Percentiles rank a stretch among this genome's conserved stretches.
Evolutionary conservation across 2,797 vertebrate genomes (phyloP).

Genomic region (Naso thynnoides): DNA sequence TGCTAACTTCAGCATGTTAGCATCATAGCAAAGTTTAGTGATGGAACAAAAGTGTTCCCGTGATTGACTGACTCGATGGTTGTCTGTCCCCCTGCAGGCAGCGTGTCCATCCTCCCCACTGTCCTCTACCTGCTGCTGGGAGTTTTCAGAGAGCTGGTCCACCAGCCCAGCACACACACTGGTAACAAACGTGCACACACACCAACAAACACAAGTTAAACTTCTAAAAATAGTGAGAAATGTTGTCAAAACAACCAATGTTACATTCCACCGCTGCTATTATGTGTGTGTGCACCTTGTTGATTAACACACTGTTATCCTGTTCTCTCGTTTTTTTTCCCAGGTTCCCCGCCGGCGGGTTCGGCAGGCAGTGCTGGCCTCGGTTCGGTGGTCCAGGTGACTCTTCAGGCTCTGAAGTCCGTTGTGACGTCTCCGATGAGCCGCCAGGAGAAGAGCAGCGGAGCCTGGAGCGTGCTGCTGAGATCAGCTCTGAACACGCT

Average conservation of each 20-base stretch:
- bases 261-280: too few species aligned
- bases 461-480: constrained; percentile 89
- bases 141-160: constrained; percentile 88
- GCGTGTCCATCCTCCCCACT: constrained; percentile 92
- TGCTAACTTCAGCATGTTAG: constrained; percentile 4
- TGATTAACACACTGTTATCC: neutral
- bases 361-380: neutral
- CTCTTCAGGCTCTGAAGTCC: constrained; percentile 89
- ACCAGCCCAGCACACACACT: constrained; percentile 61
- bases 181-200: constrained; percentile 19
- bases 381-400: constrained; percentile 76
- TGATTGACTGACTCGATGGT: neutral
- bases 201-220: constrained; percentile 1
- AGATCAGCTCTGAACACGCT: constrained; percentile 87
- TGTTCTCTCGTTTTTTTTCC: neutral
- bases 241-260: too few species aligned
- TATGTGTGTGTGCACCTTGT: too few species aligned
- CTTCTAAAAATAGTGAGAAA: too few species aligned
- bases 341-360: neutral
- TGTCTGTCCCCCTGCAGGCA: constrained; percentile 67
- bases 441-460: constrained; percentile 89
- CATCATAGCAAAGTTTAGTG: neutral
- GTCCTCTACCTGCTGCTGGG: constrained; percentile 92
- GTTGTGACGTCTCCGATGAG: constrained; percentile 92
- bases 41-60: neutral